Percentiles rank a stretch among this genome's conserved stretches.
phyloP scores from a whole-genome alignment of 2,888 invertebrate species.

The Apodemia mormo region DNA sequence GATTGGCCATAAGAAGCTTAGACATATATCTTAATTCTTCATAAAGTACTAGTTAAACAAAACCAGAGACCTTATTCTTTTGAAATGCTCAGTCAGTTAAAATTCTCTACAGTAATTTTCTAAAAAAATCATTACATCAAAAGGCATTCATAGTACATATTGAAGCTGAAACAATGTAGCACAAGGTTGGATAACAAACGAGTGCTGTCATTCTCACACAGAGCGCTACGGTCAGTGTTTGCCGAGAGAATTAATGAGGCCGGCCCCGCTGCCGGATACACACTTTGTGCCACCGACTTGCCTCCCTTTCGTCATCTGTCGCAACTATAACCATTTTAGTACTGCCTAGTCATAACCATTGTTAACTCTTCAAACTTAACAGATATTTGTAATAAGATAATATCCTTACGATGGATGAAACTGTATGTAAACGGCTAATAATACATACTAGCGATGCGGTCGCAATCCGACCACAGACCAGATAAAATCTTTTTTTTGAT shows the following conservation, averaged over 20 bases:
- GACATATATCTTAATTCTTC: too few relatives aligned
- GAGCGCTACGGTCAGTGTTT: constrained; percentile 36
- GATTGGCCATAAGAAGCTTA: too few relatives aligned
- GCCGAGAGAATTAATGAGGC: constrained; percentile 41
- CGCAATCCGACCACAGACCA: too few relatives aligned
- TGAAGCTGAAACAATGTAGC: constrained; percentile 32
- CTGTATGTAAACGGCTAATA: too few relatives aligned
- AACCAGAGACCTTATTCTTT: too few relatives aligned
- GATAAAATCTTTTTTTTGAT: too few relatives aligned
- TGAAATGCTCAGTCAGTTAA: too few relatives aligned
- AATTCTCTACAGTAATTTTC: neutral
- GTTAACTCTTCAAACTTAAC: too few relatives aligned
- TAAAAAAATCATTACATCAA: constrained; percentile 20
- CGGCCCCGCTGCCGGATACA: constrained; percentile 37
- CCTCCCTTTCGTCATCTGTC: constrained; percentile 4
- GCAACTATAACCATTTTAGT: neutral
- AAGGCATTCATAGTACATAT: constrained; percentile 27
- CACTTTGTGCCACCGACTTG: constrained; percentile 20
- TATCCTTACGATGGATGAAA: too few relatives aligned
- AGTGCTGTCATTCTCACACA: constrained; percentile 42
- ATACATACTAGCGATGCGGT: too few relatives aligned
- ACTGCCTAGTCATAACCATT: neutral
- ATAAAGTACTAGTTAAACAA: too few relatives aligned
- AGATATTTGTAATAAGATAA: too few relatives aligned
- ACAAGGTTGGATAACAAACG: constrained; percentile 40